These are phyloP conservation scores for Pontoporia blainvillei DNA, from an alignment of 2,113 vertebrate genomes.

Conservation along the genomic window DNA sequence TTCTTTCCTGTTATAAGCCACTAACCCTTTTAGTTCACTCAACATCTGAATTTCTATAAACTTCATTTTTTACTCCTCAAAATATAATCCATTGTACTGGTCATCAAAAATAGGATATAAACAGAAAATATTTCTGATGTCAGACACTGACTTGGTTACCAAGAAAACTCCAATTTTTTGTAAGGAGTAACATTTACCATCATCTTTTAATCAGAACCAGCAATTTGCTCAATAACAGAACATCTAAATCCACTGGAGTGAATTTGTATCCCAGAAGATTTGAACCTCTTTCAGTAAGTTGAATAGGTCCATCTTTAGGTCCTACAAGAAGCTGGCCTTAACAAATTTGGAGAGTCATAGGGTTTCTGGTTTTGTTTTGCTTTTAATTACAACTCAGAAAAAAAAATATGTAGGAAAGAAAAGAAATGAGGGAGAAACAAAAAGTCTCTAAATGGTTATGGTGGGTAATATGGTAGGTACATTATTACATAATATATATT, in stretches of 20 bases:
- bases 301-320: not conserved
- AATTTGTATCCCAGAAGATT: not conserved
- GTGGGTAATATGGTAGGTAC: not conserved
- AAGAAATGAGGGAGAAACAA: not conserved
- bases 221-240: not conserved
- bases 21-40: conserved; percentile 1
- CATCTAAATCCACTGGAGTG: not conserved
- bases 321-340: not conserved
- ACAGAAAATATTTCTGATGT: not conserved
- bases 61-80: not conserved
- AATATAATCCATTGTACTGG: not conserved
- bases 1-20: conserved; percentile 22
- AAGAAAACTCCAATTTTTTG: not conserved
- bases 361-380: not conserved
- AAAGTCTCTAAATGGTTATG: not conserved
- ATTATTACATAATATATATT: not conserved
- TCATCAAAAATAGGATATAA: not conserved
- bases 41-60: conserved; percentile 46
- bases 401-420: not conserved
- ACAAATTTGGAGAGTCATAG: not conserved
- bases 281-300: not conserved
- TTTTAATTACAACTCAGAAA: not conserved
- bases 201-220: not conserved
- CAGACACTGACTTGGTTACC: not conserved
- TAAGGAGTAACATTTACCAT: not conserved